Base-by-base conservation (phyloP, 2,113 vertebrate genomes). In the Anas platyrhynchos region DNA sequence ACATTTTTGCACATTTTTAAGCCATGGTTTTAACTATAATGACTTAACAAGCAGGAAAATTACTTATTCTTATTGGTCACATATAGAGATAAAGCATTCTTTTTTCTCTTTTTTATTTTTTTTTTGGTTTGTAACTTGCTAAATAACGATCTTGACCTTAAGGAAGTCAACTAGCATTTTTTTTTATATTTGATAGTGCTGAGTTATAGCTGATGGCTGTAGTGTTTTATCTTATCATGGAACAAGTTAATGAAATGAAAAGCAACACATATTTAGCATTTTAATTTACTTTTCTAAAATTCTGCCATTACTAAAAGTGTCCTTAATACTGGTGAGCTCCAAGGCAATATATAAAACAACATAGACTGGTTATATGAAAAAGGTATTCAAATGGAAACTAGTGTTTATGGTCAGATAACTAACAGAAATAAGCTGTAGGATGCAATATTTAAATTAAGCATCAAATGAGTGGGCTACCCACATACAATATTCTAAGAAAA, bases 331-430 rank as follows among this genome's bases (percentile, higher is more conserved):
- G 96, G 89, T 97, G 92, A 97, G 84, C 67, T 88, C 92, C 91
- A 96, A 97, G 93, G 92, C 93, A 96, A 97, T 95, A 91, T 94
- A 95, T 83, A 95, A 97, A 97, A 94, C 95, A 97, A 96, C 95
- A 97, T 94, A 95, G 93, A 96, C 94, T 97, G 94, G 83, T 94
- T 96, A 93, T 94, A 94, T 1, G n/a, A 91, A 80, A 95, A 83
- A 48, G 13, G 27, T 91, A 84, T 94, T 96, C 73, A 89, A 83
- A 96, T 91, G 91, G 75, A 92, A 95, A 88, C 52, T 92, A 80
- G 65, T 73, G 59, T 34, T 94, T 59, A 79, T 87, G 83, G 80
- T 93, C 84, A 88, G 84, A 25, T 65, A 84, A 59, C 48, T 96
- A 83, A 88, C 43, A 85, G 91, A 96, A 83, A 89, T 38, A 86